Evolutionary conservation across 1,140 invertebrate species (phyloP).

Genomic region (Dolichoris vasculosae): DNA sequence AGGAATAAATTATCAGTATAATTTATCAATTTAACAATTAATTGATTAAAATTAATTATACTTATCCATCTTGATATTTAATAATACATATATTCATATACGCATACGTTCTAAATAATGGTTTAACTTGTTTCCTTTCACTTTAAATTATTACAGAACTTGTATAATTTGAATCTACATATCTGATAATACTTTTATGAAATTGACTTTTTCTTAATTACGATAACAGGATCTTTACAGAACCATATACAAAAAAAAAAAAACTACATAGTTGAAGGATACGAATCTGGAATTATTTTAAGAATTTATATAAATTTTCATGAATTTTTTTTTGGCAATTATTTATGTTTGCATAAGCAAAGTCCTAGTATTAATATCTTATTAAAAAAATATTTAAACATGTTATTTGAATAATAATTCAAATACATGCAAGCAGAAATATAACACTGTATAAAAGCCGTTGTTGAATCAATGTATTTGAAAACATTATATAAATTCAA

Average conservation of each 20-base stretch:
- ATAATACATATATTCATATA: not conserved
- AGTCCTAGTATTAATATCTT: no score
- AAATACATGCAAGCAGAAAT: no score
- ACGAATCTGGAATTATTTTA: not conserved
- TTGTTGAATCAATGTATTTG: no score
- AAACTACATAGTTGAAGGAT: not conserved
- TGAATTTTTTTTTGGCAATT: no score
- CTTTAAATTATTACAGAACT: conserved; percentile 50
- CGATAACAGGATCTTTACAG: not conserved
- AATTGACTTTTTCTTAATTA: conserved; percentile 35
- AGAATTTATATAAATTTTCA: not conserved
- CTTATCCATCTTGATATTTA: conserved; percentile 15
- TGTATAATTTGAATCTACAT: not conserved
- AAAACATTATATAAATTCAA: conserved; percentile 2
- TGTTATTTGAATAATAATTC: conserved; percentile 15
- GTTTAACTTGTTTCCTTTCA: conserved; percentile 55
- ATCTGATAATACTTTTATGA: conserved; percentile 32
- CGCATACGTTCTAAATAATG: not conserved
- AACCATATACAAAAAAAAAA: not conserved
- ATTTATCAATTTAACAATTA: no score
- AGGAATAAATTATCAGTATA: no score
- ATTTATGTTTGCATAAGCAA: no score
- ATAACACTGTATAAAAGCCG: no score
- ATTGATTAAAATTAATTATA: not conserved
- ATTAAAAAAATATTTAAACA: not conserved